Conservation (phyloP, 2,113 vertebrate species). For the Natator depressus region DNA sequence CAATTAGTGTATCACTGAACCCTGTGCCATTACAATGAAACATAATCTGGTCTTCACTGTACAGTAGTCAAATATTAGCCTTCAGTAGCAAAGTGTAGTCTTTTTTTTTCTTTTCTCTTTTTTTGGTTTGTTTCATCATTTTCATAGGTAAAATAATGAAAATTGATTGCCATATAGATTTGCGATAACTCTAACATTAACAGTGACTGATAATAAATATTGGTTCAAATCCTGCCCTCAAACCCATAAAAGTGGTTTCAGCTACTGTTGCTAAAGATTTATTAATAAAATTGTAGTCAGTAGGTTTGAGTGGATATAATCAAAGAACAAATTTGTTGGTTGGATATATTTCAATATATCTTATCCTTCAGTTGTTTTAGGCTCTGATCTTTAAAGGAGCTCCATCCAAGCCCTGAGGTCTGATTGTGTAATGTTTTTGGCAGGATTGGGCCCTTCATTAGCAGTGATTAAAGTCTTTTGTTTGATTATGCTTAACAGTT, state of each 20-base stretch:
- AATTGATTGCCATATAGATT: constrained; percentile 13
- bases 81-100: not conserved
- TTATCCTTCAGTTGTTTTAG: not conserved
- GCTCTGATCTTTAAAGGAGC: not conserved
- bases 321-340: not conserved
- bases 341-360: constrained; percentile 9
- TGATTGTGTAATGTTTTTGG: not conserved
- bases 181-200: constrained; percentile 25
- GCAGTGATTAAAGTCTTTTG: not conserved
- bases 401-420: not conserved
- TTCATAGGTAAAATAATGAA: constrained; percentile 7
- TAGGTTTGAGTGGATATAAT: constrained; percentile 67
- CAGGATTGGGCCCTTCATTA: not conserved
- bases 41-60: not conserved
- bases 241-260: constrained; percentile 66
- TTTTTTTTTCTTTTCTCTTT: not conserved
- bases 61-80: constrained; percentile 5
- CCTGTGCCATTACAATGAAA: not conserved
- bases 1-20: not conserved
- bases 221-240: constrained; percentile 39
- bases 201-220: constrained; percentile 46
- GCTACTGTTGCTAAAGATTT: constrained; percentile 63
- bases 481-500: constrained; percentile 38
- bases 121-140: not conserved
- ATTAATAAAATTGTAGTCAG: constrained; percentile 67